phyloP scores from a whole-genome alignment of 1,140 invertebrate species.

The Leptinotarsa defecta region DNA sequence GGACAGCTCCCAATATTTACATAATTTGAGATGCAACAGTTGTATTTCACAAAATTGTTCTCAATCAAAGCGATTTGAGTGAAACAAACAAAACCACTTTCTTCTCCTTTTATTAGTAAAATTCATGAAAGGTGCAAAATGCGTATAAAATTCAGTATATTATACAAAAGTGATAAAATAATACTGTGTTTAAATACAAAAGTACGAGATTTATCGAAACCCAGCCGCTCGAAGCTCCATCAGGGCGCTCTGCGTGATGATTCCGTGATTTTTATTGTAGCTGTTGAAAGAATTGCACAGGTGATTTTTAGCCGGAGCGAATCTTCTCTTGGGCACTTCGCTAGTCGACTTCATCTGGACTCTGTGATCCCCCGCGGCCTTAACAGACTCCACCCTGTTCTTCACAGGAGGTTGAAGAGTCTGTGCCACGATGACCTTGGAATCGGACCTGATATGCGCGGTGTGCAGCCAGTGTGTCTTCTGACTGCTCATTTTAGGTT shows the following conservation, averaged over 20 bases:
- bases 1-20: too few relatives aligned
- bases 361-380: conserved; percentile 32
- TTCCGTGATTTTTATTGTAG: conserved; percentile 53
- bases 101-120: conserved; percentile 27
- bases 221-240: conserved; percentile 53
- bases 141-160: conserved; percentile 30
- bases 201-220: conserved; percentile 43
- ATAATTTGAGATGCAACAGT: too few relatives aligned
- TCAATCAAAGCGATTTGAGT: too few relatives aligned
- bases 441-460: conserved; percentile 38
- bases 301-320: conserved; percentile 35
- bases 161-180: conserved; percentile 30
- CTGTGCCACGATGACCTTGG: conserved; percentile 36
- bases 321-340: conserved; percentile 37
- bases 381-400: conserved; percentile 13
- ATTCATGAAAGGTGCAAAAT: conserved; percentile 27
- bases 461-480: conserved; percentile 25
- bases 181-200: conserved; percentile 19
- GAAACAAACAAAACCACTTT: not conserved
- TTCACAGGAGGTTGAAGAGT: conserved; percentile 25
- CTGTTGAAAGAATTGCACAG: conserved; percentile 48
- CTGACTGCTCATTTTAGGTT: conserved; percentile 40
- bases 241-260: conserved; percentile 54
- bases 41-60: too few relatives aligned
- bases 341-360: conserved; percentile 34